Percentiles rank a stretch among this genome's conserved stretches.
These are phyloP conservation scores for Dryobota labecula DNA, from an alignment of 2,888 invertebrate genomes.

Conservation along the genomic window DNA sequence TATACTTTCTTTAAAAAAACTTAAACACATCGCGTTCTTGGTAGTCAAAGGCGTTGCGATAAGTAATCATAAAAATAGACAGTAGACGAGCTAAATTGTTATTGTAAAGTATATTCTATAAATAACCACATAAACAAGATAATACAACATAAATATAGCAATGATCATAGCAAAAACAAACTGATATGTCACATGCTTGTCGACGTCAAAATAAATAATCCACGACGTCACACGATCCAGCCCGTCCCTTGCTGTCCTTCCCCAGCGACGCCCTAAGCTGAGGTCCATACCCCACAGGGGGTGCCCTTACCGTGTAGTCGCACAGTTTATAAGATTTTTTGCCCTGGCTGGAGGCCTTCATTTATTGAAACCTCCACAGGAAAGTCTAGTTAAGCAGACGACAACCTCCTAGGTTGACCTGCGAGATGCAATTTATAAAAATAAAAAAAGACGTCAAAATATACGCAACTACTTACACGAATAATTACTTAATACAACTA, in stretches of 20 bases:
- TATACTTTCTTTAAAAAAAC: neutral
- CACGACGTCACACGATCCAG: too few species aligned
- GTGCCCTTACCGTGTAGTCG: too few species aligned
- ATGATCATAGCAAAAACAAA: slow-evolving; percentile 34
- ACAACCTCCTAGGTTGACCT: too few species aligned
- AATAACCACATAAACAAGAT: slow-evolving; percentile 16
- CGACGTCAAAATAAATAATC: neutral
- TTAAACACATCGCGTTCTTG: neutral
- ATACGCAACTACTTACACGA: neutral
- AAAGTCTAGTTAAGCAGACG: too few species aligned
- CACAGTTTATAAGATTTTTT: too few species aligned
- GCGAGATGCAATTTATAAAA: too few species aligned
- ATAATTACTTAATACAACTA: slow-evolving; percentile 33
- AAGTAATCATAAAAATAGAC: neutral
- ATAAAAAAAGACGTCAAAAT: too few species aligned
- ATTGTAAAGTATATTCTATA: neutral
- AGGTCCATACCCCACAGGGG: too few species aligned
- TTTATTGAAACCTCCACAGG: too few species aligned
- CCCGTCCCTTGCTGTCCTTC: too few species aligned
- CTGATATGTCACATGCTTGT: slow-evolving; percentile 1
- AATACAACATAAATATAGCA: slow-evolving; percentile 8
- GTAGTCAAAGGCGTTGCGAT: neutral
- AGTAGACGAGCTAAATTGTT: neutral
- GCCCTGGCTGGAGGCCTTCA: too few species aligned
- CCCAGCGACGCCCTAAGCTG: too few species aligned